Evolutionary conservation across 1,140 invertebrate species (phyloP).

Genomic region (Scaptomyza montana): DNA sequence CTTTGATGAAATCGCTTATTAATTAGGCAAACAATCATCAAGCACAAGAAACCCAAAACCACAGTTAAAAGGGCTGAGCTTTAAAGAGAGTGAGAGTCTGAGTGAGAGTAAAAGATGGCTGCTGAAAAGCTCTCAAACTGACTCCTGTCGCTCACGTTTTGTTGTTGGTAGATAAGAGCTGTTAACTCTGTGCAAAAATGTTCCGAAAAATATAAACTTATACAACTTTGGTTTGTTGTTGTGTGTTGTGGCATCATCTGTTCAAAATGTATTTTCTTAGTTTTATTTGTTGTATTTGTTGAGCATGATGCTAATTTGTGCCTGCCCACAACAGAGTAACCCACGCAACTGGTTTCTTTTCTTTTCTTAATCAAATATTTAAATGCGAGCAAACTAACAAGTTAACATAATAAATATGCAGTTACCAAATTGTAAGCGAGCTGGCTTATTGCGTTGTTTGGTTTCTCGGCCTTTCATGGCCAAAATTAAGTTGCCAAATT

Average conservation of each 20-base stretch:
- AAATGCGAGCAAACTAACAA: conserved; percentile 49
- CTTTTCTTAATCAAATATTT: conserved; percentile 49
- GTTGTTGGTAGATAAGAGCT: conserved; percentile 17
- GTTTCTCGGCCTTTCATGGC: conserved; percentile 21
- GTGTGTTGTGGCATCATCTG: conserved; percentile 36
- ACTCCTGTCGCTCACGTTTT: neutral
- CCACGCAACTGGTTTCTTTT: conserved; percentile 5
- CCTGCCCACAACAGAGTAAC: neutral
- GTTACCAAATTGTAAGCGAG: conserved; percentile 57
- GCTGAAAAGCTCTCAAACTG: conserved; percentile 17
- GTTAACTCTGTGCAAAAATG: conserved; percentile 15
- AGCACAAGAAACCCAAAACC: too few relatives aligned
- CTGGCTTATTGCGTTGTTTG: conserved; percentile 33
- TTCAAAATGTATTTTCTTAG: conserved; percentile 2
- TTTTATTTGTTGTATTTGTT: neutral
- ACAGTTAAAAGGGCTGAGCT: conserved; percentile 5
- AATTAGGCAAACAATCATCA: conserved; percentile 40
- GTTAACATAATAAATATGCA: conserved; percentile 19
- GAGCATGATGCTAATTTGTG: neutral
- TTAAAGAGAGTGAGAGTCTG: neutral
- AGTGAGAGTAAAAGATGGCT: neutral
- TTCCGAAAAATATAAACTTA: neutral
- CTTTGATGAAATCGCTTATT: conserved; percentile 52
- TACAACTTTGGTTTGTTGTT: conserved; percentile 8
- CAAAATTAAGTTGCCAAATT: conserved; percentile 59